These are phyloP conservation scores for Dromococcyx pavoninus DNA, from an alignment of 2,797 vertebrate species.

Conservation along the genomic window DNA sequence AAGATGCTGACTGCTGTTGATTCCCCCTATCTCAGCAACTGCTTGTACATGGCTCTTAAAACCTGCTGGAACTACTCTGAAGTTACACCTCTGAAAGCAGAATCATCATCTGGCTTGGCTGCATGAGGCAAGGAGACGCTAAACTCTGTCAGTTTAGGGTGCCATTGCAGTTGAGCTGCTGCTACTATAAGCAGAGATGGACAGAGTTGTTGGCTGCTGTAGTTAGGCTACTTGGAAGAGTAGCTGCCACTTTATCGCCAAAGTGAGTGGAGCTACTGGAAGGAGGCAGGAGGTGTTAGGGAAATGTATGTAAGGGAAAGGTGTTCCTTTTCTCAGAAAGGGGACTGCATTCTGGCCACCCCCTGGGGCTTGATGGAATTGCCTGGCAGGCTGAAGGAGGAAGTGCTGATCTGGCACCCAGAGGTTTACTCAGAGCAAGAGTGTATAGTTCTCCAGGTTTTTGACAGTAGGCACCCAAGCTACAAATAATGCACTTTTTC, in stretches of 20 bases:
- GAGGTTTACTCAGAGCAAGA: neutral
- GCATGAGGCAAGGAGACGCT: neutral
- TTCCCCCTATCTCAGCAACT: conserved; percentile 23
- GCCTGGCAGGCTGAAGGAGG: neutral
- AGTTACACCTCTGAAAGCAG: neutral
- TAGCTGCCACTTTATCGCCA: neutral
- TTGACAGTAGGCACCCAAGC: neutral
- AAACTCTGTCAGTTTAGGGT: neutral
- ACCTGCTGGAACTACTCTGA: neutral
- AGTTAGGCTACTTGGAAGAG: neutral
- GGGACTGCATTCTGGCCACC: neutral
- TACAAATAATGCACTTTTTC: neutral
- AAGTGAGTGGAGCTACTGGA: neutral
- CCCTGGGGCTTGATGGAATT: neutral
- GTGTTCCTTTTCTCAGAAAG: neutral
- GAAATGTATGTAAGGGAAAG: neutral
- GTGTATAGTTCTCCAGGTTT: neutral
- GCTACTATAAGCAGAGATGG: fast-evolving
- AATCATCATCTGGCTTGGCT: neutral
- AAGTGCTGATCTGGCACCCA: neutral
- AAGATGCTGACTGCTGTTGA: neutral
- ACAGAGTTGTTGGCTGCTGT: neutral
- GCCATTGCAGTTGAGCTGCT: neutral
- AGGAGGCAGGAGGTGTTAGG: neutral
- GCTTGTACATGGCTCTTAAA: neutral